Conservation (phyloP, 2,797 vertebrate species). For the Sitta carolinensis region DNA sequence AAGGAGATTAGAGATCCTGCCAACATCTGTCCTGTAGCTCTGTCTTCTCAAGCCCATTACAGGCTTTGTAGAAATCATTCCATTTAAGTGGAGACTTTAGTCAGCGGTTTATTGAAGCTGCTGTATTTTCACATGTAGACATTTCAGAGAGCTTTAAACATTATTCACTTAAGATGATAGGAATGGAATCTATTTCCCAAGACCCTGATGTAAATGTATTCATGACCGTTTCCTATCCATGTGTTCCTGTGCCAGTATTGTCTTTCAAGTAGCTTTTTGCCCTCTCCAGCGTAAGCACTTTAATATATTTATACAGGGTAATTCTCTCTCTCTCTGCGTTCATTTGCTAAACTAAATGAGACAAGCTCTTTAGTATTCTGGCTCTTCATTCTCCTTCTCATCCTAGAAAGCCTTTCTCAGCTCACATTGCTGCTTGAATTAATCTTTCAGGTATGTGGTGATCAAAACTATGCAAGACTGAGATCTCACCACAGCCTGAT, state of each 20-base stretch:
- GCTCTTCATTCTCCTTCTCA: not conserved
- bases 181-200: not conserved
- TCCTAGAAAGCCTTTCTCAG: not conserved
- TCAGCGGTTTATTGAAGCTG: not conserved
- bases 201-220: not conserved
- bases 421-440: not conserved
- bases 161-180: not conserved
- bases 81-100: not conserved
- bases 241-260: not conserved
- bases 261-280: conserved; percentile 23
- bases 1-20: not conserved
- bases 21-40: not conserved
- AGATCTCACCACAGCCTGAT: not conserved
- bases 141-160: not conserved
- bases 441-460: not conserved
- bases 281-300: not conserved
- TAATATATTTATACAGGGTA: not conserved
- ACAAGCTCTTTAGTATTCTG: not conserved
- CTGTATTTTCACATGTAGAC: not conserved
- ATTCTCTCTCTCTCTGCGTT: not conserved
- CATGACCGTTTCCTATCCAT: not conserved
- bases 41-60: not conserved
- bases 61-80: not conserved
- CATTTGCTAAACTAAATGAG: not conserved
- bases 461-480: not conserved